These are phyloP conservation scores for Drosophila tsacasi DNA, from an alignment of 1,140 invertebrate genomes.

Conservation along the genomic window DNA sequence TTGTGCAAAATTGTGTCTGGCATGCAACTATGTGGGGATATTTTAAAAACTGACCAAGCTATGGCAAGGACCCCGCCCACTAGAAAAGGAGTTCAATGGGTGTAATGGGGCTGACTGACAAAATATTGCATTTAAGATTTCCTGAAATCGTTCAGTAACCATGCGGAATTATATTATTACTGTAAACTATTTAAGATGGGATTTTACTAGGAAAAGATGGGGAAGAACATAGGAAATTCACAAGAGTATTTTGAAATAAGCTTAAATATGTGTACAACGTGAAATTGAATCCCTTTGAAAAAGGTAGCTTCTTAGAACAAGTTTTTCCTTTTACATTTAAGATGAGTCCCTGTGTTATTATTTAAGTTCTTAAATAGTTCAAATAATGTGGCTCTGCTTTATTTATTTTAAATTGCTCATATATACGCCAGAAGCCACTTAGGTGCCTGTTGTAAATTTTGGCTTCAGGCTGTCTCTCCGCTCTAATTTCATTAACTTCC, in stretches of 20 bases:
- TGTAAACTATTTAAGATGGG: background rate
- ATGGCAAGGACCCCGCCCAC: background rate
- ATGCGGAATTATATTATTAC: background rate
- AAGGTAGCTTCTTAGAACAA: background rate
- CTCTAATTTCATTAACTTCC: conserved; percentile 45
- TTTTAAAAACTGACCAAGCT: conserved; percentile 46
- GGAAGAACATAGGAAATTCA: background rate
- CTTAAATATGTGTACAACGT: background rate
- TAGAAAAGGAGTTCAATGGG: background rate
- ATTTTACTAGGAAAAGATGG: background rate
- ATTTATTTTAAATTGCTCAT: background rate
- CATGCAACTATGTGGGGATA: conserved; percentile 38
- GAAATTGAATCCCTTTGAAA: background rate
- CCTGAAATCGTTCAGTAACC: background rate
- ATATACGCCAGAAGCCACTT: background rate
- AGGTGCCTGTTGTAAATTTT: background rate
- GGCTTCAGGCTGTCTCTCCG: conserved; percentile 3
- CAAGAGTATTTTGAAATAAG: too few species aligned
- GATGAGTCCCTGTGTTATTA: background rate
- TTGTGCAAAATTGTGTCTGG: conserved; percentile 41
- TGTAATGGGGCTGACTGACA: background rate
- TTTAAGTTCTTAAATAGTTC: background rate
- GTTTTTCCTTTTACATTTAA: background rate
- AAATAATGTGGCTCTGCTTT: background rate
- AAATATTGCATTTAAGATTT: conserved; percentile 6